Evolutionary conservation across 2,888 invertebrate genomes (phyloP).

Genomic region (Spodoptera littoralis): DNA sequence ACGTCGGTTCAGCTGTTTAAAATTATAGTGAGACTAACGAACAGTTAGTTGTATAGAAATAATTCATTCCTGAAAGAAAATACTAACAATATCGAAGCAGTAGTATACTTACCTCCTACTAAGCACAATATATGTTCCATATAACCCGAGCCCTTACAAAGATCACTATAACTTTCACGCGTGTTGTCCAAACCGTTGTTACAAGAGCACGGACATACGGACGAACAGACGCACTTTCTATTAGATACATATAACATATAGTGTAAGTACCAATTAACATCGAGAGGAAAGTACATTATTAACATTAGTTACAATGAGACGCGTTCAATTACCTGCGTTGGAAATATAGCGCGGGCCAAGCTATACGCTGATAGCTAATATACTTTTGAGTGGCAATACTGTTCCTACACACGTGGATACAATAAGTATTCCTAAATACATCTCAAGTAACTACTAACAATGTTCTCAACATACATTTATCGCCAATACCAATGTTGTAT

Average conservation of each 20-base stretch:
- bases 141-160: conserved; percentile 5
- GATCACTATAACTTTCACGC: conserved; percentile 35
- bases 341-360: conserved; percentile 8
- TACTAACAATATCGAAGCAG: too few species aligned
- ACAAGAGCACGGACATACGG: conserved; percentile 23
- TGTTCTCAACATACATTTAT: too few species aligned
- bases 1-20: too few species aligned
- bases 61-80: too few species aligned
- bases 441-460: too few species aligned
- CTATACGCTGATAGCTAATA: conserved; percentile 5
- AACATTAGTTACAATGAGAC: conserved; percentile 48
- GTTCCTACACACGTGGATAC: too few species aligned
- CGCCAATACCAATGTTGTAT: too few species aligned
- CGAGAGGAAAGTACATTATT: conserved; percentile 56
- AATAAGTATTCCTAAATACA: too few species aligned
- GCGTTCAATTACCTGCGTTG: conserved; percentile 56
- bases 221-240: conserved; percentile 47
- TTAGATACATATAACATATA: conserved; percentile 32
- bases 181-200: conserved; percentile 25
- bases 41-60: too few species aligned
- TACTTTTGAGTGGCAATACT: too few species aligned
- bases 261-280: conserved; percentile 52
- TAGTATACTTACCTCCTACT: background rate
- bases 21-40: too few species aligned
- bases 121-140: background rate